Base-by-base conservation (phyloP, 2,113 vertebrate species). In the Saguinus midas region DNA sequence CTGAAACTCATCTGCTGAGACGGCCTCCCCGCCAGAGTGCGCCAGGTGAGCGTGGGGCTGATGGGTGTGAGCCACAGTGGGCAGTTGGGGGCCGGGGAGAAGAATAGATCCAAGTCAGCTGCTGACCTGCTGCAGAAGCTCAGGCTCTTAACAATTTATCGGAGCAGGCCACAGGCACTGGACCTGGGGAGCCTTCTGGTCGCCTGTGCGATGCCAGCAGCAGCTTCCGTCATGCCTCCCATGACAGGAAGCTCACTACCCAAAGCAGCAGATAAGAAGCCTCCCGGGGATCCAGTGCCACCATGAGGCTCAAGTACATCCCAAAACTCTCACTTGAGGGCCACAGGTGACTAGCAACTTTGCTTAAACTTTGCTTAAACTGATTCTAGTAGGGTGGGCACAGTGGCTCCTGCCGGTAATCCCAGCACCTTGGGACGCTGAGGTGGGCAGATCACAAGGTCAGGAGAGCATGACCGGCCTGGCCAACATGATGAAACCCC, bases 11-110 rank as follows among this genome's bases (percentile, higher is more conserved):
- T 17, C 18, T 7, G 2, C 40, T 0, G 21, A 12, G 70, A 27
- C 1, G 1, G 29, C 21, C 57, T 0, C 21, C 87, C 89, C 3
- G 4, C 29, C 85, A 27, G 11, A 0, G 3, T 0, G 5, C 0
- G 8, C 2, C 2, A 43, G 4, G 48, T 57, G 9, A 48, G 43
- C 1, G 8, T 12, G 45, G 6, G 16, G 73, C 50, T 52, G 20
- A 35, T 1, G 37, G 57, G 61, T 29, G 27, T 29, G 27, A 64
- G 61, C 66, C 17, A 0, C 11, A 1, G 84, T 23, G 50, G 37
- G 37, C 9, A 45, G 9, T 68, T 0, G 1, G 4, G 4, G 68
- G 4, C 16, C 0, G 7, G 35, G 4, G 0, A 21, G 16, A 20
- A 35, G 16, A 12, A n/a, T 1, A 5, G 11, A 8, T 61, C 32